Conservation (phyloP, 2,113 vertebrate genomes). For the Heterotis niloticus region DNA sequence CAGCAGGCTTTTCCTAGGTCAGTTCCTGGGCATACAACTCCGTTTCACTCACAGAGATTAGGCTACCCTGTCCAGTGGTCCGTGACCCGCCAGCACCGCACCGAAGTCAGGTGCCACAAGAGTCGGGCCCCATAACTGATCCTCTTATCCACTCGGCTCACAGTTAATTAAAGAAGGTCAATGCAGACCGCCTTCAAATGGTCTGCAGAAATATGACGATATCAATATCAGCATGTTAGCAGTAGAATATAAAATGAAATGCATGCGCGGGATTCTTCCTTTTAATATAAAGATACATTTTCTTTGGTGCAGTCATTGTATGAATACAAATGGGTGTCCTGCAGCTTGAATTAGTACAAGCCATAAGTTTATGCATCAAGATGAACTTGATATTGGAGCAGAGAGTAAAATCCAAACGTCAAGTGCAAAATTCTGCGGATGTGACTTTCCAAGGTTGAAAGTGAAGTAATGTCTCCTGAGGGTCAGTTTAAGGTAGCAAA, state of each 20-base stretch:
- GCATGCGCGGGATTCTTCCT: neutral
- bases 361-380: too few relatives aligned
- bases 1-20: conserved; percentile 20
- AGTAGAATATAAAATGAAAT: neutral
- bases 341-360: too few relatives aligned
- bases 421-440: neutral
- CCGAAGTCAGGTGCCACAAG: conserved; percentile 35
- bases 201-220: conserved; percentile 32
- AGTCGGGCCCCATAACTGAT: conserved; percentile 50
- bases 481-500: conserved; percentile 6
- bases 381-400: too few relatives aligned
- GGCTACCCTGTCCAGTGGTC: conserved; percentile 16
- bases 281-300: neutral
- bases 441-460: neutral
- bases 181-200: conserved; percentile 45
- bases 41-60: conserved; percentile 2
- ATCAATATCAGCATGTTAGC: neutral
- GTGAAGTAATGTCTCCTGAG: conserved; percentile 35
- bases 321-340: too few relatives aligned
- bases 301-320: too few relatives aligned
- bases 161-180: conserved; percentile 58
- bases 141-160: conserved; percentile 51
- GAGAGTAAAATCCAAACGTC: neutral
- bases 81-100: neutral
- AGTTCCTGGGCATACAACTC: conserved; percentile 29